Base-by-base conservation (phyloP, 2,113 vertebrate genomes). In the Mesoclemmys tuberculata region DNA sequence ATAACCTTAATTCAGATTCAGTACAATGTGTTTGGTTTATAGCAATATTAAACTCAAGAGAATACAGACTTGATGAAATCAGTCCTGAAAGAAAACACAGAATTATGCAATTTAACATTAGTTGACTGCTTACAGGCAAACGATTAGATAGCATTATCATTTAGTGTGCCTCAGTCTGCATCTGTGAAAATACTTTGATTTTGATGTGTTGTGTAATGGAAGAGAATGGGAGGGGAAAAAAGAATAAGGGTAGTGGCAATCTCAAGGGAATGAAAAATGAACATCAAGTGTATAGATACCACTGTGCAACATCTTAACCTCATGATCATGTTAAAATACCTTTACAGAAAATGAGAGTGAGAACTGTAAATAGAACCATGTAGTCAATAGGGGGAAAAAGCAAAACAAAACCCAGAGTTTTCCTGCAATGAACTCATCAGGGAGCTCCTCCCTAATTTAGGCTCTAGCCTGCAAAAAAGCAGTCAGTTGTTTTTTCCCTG, bases 21-120 rank as follows among this genome's bases (percentile, higher is more conserved):
- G 87, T 92, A 68, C 18, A 90, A 89, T 38, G 41, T 75, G 7
- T 96, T 93, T 92, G 80, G 83, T 95, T 96, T 95, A 94, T 61
- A 89, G 68, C 61, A 78, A 82, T 91, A 95, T 97, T 97, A 97
- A 96, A 97, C 55, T 95, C 88, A 88, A 86, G 64, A 77, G 90
- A 97, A 88, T 93, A 90, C 54, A 95, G 88, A 96, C 55, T 96
- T 16, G 4, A 41, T 90, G 93, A 93, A 97, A 90, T 95, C 91
- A 96, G 85, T 90, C 94, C 93, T 88, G 83, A 96, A 89, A 94
- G 81, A 93, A 96, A 95, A 96, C 77, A 95, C 88, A 94, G 97
- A 96, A 96, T 90, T 97, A 93, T 93, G 90, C 96, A 98, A 97
- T 98, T 97, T 97, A 97, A 97, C 95, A 95, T 97, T 97, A 96